Percentiles rank a stretch among this genome's conserved stretches.
Evolutionary conservation across 2,113 vertebrate genomes (phyloP).

Genomic region (Hemiprocne comata): DNA sequence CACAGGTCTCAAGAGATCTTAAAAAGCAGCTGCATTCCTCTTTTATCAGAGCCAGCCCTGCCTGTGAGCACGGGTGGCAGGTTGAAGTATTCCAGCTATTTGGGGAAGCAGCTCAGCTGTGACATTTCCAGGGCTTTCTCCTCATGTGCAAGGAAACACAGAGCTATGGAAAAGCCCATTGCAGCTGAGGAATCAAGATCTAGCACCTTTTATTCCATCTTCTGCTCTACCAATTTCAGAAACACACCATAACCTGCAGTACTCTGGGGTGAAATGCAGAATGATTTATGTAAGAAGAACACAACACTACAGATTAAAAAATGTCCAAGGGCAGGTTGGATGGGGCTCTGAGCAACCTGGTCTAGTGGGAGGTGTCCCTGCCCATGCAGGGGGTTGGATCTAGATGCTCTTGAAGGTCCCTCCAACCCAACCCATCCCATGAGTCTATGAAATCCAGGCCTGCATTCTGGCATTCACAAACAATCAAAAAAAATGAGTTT

Average conservation of each 20-base stretch:
- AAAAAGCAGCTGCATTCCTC: background rate
- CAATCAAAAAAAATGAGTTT: background rate
- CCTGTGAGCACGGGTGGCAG: background rate
- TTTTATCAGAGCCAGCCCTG: background rate
- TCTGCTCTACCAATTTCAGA: background rate
- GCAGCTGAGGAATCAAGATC: background rate
- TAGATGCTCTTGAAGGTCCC: too few relatives aligned
- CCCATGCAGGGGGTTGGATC: too few relatives aligned
- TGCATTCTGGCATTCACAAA: rapidly evolving
- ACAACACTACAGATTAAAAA: background rate
- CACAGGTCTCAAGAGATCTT: background rate
- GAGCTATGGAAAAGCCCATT: background rate
- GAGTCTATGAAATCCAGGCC: background rate
- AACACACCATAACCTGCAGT: rapidly evolving
- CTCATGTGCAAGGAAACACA: background rate
- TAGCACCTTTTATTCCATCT: background rate
- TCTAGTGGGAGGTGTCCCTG: too few relatives aligned
- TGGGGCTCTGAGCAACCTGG: too few relatives aligned
- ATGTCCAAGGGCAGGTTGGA: too few relatives aligned
- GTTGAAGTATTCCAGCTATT: background rate
- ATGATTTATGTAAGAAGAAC: background rate
- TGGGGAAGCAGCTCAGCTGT: background rate
- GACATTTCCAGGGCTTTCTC: background rate
- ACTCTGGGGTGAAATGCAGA: rapidly evolving
- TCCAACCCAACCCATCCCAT: too few relatives aligned